Evolutionary conservation across 1,140 invertebrate species (phyloP).

Genomic region (Daktulosphaira vitifoliae): DNA sequence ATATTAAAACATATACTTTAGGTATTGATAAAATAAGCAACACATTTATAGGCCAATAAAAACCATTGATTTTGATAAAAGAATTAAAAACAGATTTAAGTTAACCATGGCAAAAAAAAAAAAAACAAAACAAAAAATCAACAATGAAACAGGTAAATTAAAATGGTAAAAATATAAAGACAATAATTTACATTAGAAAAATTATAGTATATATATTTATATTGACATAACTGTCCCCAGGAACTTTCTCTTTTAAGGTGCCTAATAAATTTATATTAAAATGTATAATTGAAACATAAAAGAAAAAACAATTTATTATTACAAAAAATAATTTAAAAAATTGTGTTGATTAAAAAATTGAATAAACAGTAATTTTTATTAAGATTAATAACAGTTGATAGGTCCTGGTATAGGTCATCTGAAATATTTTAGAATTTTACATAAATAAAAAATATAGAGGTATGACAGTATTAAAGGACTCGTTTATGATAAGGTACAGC

Average conservation of each 20-base stretch:
- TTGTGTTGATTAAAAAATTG: not conserved
- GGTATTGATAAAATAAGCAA: conserved; percentile 21
- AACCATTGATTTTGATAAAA: not conserved
- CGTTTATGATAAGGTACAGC: no score
- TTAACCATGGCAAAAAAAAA: conserved; percentile 5
- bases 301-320: conserved; percentile 8
- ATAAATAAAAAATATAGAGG: not conserved
- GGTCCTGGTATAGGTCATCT: conserved; percentile 23
- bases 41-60: not conserved
- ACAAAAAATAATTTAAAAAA: not conserved
- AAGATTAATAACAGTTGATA: conserved; percentile 5
- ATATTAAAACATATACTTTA: conserved; percentile 21
- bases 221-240: conserved; percentile 27
- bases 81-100: conserved; percentile 19
- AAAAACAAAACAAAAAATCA: not conserved
- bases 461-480: no score
- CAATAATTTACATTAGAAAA: conserved; percentile 18
- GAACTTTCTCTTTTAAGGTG: conserved; percentile 16
- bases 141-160: conserved; percentile 6
- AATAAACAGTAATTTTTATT: conserved; percentile 15
- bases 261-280: not conserved
- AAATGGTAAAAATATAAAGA: conserved; percentile 17
- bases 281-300: conserved; percentile 3
- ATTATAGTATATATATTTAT: conserved; percentile 22
- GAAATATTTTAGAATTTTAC: conserved; percentile 2